phyloP scores from a whole-genome alignment of 2,888 invertebrate genomes.

The Drepanosiphum platanoidis region DNA sequence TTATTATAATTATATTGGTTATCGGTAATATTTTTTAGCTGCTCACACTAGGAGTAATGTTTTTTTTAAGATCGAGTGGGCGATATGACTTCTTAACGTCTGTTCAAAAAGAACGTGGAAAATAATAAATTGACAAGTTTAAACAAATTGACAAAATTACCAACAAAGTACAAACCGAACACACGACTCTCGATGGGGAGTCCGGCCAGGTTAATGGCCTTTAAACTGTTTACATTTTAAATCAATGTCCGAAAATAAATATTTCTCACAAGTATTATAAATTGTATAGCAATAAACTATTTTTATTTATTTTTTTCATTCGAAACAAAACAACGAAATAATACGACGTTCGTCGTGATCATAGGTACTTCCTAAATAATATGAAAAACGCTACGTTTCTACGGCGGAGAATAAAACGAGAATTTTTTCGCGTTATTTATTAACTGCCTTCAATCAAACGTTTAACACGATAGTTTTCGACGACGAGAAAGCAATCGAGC shows the following conservation, averaged over 20 bases:
- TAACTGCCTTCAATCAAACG: no score
- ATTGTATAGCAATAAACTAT: not conserved
- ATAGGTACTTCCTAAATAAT: not conserved
- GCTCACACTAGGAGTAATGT: not conserved
- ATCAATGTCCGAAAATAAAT: constrained; percentile 6
- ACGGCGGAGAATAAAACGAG: no score
- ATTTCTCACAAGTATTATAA: not conserved
- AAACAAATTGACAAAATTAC: constrained; percentile 30
- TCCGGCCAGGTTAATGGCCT: constrained; percentile 25
- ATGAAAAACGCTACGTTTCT: no score
- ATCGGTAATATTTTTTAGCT: not conserved
- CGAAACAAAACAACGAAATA: not conserved
- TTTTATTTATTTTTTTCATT: no score
- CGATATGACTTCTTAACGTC: not conserved
- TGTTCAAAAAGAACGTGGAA: not conserved
- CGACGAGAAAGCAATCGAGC: no score
- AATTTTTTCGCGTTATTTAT: no score
- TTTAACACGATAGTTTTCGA: no score
- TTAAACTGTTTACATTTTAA: constrained; percentile 15
- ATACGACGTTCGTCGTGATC: not conserved
- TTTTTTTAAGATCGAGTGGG: not conserved
- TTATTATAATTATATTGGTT: no score
- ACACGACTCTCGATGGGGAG: not conserved
- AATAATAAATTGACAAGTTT: constrained; percentile 23
- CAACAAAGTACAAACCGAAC: not conserved